Percentiles rank a stretch among this genome's conserved stretches.
Conservation (phyloP, 2,888 invertebrate genomes). For the Ametastegia equiseti region DNA sequence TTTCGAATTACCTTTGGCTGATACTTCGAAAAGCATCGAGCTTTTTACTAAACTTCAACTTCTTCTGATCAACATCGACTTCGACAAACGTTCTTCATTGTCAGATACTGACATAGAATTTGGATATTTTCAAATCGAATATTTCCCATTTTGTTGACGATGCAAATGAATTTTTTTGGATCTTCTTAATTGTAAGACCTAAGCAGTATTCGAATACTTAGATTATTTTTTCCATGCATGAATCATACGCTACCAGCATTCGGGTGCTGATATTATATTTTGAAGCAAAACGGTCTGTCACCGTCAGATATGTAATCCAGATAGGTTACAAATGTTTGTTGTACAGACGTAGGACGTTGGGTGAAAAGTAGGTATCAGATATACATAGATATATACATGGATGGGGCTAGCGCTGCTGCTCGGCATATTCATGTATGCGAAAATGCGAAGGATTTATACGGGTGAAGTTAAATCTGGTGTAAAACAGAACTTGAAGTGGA, state of each 20-base stretch:
- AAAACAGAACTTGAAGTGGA: constrained; percentile 17
- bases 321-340: background rate
- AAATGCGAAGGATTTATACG: constrained; percentile 11
- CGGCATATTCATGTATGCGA: background rate
- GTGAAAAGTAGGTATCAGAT: background rate
- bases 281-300: background rate
- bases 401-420: background rate
- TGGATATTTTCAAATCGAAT: too few relatives aligned
- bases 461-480: constrained; percentile 21
- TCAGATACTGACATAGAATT: too few relatives aligned
- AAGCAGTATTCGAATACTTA: background rate
- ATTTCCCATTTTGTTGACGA: too few relatives aligned
- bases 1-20: too few relatives aligned
- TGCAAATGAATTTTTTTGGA: too few relatives aligned
- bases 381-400: background rate
- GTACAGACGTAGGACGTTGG: background rate
- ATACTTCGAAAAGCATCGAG: too few relatives aligned
- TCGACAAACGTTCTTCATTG: too few relatives aligned
- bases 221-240: constrained; percentile 5
- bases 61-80: too few relatives aligned
- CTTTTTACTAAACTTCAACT: too few relatives aligned
- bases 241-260: constrained; percentile 1
- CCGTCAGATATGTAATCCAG: background rate
- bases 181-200: too few relatives aligned
- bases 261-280: background rate